phyloP scores from a whole-genome alignment of 2,113 vertebrate species.

The Megaceryle maxima region DNA sequence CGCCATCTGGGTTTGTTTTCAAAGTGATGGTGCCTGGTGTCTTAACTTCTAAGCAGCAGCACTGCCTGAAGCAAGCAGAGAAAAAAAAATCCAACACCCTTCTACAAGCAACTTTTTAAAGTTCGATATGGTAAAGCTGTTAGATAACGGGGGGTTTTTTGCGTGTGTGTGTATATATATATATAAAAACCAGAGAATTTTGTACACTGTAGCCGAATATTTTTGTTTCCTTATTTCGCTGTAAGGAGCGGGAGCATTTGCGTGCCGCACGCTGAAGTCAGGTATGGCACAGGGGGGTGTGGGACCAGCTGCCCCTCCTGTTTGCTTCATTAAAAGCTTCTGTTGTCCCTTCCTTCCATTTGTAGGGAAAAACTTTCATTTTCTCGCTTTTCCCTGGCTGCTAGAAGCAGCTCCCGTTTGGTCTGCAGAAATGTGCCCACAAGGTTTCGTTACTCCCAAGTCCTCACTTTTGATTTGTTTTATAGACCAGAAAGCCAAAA shows the following conservation, averaged over 20 bases:
- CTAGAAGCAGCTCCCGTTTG: conserved; percentile 34
- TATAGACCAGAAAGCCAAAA: not conserved
- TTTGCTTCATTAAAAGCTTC: conserved; percentile 43
- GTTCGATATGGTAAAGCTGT: conserved; percentile 66
- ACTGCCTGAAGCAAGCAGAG: conserved; percentile 79
- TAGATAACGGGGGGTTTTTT: conserved; percentile 69
- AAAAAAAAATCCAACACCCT: conserved; percentile 72
- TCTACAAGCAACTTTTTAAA: conserved; percentile 74
- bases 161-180: not conserved
- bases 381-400: conserved; percentile 26
- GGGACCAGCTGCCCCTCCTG: conserved; percentile 62
- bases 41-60: conserved; percentile 66
- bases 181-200: conserved; percentile 49
- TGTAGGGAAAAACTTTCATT: conserved; percentile 11
- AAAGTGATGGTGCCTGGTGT: conserved; percentile 64
- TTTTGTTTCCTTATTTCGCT: conserved; percentile 72
- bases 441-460: not conserved
- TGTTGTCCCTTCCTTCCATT: not conserved
- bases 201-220: conserved; percentile 72
- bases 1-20: conserved; percentile 54
- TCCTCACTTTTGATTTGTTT: not conserved
- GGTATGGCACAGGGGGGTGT: conserved; percentile 63
- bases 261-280: conserved; percentile 52
- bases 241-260: conserved; percentile 25
- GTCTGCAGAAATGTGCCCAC: not conserved